A percentile compares a stretch with the other conserved stretches of the same genome.
These are phyloP conservation scores for Zenarchopterus dispar DNA, from an alignment of 2,797 vertebrate genomes.

Conservation along the genomic window DNA sequence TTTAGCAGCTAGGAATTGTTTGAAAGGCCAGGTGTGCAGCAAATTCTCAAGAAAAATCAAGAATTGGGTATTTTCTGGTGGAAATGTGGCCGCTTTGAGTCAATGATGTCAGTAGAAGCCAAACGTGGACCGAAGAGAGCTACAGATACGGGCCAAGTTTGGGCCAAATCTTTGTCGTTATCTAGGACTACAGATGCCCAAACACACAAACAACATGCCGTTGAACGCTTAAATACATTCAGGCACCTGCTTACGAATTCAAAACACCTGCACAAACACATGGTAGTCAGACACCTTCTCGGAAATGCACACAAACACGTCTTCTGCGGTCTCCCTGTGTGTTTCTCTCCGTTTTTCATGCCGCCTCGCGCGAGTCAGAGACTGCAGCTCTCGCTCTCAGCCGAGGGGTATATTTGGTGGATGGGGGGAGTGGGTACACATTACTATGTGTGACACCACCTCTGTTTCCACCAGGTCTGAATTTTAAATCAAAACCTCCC, in stretches of 20 bases:
- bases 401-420: background rate
- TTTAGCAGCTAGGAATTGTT: no score
- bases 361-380: conserved; percentile 50
- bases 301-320: conserved; percentile 18
- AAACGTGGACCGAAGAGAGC: no score
- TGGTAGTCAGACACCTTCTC: no score
- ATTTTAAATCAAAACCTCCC: conserved; percentile 74
- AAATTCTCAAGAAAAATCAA: no score
- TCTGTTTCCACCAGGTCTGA: conserved; percentile 74
- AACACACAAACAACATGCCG: no score
- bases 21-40: no score
- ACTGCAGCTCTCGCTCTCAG: conserved; percentile 60
- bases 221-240: background rate
- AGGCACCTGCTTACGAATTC: conserved; percentile 9
- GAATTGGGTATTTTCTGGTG: no score
- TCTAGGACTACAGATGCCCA: no score
- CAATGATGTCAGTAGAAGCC: no score
- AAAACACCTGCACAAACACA: background rate
- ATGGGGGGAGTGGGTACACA: conserved; percentile 8
- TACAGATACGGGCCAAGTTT: no score
- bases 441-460: conserved; percentile 73
- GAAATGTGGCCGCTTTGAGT: no score
- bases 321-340: conserved; percentile 33
- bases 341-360: conserved; percentile 49
- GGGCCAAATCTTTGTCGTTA: no score